A percentile compares a stretch with the other conserved stretches of the same genome.
phyloP scores from a whole-genome alignment of 2,797 vertebrate genomes.

The Dallia pectoralis region DNA sequence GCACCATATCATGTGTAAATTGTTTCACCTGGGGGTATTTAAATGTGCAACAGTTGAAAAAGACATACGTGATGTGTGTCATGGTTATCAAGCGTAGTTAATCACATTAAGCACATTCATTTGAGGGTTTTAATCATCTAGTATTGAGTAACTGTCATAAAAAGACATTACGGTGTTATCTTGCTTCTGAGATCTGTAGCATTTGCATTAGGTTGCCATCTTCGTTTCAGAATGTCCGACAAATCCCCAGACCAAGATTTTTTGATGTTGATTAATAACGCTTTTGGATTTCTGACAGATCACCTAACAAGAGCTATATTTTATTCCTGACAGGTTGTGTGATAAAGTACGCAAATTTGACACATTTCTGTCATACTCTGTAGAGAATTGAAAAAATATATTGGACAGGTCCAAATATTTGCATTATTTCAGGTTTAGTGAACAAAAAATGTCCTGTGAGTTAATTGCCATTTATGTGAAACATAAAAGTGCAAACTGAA shows the following conservation, averaged over 20 bases:
- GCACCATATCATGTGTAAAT: slow-evolving; percentile 7
- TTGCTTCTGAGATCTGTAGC: slow-evolving; percentile 49
- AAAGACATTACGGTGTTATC: slow-evolving; percentile 48
- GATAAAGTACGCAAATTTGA: background rate
- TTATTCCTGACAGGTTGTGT: slow-evolving; percentile 15
- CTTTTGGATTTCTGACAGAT: slow-evolving; percentile 12
- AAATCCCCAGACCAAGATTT: slow-evolving; percentile 23
- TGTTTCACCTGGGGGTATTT: background rate
- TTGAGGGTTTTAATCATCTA: slow-evolving; percentile 51
- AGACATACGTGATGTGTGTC: slow-evolving; percentile 2
- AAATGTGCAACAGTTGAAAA: background rate
- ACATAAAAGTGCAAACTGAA: background rate
- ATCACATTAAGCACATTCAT: slow-evolving; percentile 40
- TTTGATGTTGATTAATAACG: slow-evolving; percentile 7
- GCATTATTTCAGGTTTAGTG: background rate
- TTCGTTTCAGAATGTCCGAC: slow-evolving; percentile 16
- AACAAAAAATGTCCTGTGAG: too few species aligned
- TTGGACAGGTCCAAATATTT: slow-evolving; percentile 37
- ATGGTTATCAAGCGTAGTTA: slow-evolving; percentile 3
- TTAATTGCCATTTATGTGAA: background rate
- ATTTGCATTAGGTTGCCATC: slow-evolving; percentile 57
- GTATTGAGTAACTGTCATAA: slow-evolving; percentile 60
- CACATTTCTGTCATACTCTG: slow-evolving; percentile 4
- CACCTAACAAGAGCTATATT: slow-evolving; percentile 23
- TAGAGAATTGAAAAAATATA: too few species aligned